A percentile compares a stretch with the other conserved stretches of the same genome.
Evolutionary conservation across 1,140 invertebrate species (phyloP).

Genomic region (Aphidius gifuensis): DNA sequence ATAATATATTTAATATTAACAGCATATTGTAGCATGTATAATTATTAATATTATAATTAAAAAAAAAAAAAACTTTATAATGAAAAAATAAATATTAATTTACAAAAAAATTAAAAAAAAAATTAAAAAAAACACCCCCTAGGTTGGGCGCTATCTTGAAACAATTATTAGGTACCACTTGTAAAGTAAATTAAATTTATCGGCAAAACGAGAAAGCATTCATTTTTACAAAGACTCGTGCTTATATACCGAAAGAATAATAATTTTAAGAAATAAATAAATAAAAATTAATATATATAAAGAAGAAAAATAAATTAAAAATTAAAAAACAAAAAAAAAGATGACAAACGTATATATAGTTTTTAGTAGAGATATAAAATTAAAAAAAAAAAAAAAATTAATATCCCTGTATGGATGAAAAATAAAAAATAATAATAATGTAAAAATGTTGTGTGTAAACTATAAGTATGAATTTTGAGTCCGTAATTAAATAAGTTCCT

Average conservation of each 20-base stretch:
- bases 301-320: not conserved
- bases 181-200: conserved; percentile 23
- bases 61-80: not conserved
- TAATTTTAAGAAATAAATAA: conserved; percentile 19
- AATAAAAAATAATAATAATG: conserved; percentile 22
- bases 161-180: conserved; percentile 41
- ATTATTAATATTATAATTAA: conserved; percentile 12
- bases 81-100: too few relatives aligned
- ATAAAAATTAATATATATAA: conserved; percentile 20
- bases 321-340: conserved; percentile 5
- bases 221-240: conserved; percentile 24
- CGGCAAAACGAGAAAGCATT: conserved; percentile 26
- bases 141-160: conserved; percentile 44
- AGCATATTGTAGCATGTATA: conserved; percentile 44
- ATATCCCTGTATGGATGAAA: conserved; percentile 27
- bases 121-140: conserved; percentile 32
- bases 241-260: conserved; percentile 13
- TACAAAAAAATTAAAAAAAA: conserved; percentile 19
- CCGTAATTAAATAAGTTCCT: conserved; percentile 52
- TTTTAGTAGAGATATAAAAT: conserved; percentile 17
- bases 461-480: conserved; percentile 40
- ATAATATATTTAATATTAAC: conserved; percentile 49
- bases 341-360: conserved; percentile 18
- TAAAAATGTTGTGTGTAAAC: conserved; percentile 37
- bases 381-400: conserved; percentile 22